Percentiles rank a stretch among this genome's conserved stretches.
Conservation (phyloP, 2,888 invertebrate genomes). For the Acleris laterana region DNA sequence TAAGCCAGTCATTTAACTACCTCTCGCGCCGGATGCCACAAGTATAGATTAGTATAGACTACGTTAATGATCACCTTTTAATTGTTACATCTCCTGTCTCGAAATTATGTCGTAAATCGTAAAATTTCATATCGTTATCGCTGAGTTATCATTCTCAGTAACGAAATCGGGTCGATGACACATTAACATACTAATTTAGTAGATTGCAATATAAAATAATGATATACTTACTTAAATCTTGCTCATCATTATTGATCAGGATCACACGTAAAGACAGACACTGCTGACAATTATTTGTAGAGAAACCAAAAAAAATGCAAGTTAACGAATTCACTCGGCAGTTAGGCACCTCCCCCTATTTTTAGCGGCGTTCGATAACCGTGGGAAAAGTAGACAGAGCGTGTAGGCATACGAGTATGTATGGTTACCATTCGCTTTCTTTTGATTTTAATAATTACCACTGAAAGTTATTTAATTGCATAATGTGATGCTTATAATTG, state of each 20-base stretch:
- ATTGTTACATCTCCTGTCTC: not conserved
- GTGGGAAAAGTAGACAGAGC: constrained; percentile 40
- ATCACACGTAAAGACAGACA: not conserved
- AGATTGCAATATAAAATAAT: no score
- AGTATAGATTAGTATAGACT: not conserved
- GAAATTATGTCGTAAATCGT: not conserved
- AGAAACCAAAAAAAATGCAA: not conserved
- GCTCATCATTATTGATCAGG: no score
- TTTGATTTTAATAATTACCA: no score
- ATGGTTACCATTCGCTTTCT: no score
- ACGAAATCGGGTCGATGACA: constrained; percentile 6
- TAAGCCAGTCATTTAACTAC: constrained; percentile 23
- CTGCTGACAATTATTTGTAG: not conserved
- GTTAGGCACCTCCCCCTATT: constrained; percentile 6
- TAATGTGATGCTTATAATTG: no score
- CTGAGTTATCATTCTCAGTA: not conserved
- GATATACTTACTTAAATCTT: no score
- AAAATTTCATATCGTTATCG: constrained; percentile 8
- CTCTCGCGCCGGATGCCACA: constrained; percentile 13
- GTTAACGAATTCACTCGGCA: constrained; percentile 7
- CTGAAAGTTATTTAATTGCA: no score
- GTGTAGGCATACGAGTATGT: constrained; percentile 11
- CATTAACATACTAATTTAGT: not conserved
- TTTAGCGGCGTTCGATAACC: constrained; percentile 37
- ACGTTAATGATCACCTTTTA: constrained; percentile 8